Conservation (phyloP, 2,797 vertebrate species). For the Oreortyx pictus region DNA sequence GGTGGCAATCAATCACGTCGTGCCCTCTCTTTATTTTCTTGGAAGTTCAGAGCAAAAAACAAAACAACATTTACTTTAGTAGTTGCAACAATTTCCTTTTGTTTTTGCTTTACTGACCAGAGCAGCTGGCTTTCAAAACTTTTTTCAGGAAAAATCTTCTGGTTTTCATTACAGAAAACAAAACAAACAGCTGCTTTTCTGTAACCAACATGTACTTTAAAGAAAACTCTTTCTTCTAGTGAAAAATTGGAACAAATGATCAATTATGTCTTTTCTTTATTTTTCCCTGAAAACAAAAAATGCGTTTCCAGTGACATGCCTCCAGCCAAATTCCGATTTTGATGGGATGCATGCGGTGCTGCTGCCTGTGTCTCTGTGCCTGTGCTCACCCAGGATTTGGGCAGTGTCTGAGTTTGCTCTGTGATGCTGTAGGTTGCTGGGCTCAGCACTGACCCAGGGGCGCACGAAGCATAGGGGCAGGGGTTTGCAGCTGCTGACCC, state of each 20-base stretch:
- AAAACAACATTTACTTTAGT: constrained; percentile 9
- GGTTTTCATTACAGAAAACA: constrained; percentile 54
- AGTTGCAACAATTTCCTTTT: not conserved
- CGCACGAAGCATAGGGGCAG: not conserved
- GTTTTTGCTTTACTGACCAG: constrained; percentile 33
- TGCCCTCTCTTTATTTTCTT: not conserved
- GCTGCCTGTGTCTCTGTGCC: not conserved
- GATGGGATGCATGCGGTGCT: rapidly evolving
- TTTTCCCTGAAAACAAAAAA: not conserved
- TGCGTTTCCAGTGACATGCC: not conserved
- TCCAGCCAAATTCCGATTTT: not conserved
- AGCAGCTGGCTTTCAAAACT: constrained; percentile 28
- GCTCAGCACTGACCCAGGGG: not conserved
- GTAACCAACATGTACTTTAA: constrained; percentile 28
- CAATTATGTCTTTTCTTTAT: not conserved
- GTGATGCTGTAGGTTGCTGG: not conserved
- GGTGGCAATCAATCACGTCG: not conserved
- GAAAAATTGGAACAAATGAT: constrained; percentile 21
- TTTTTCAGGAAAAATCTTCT: constrained; percentile 20
- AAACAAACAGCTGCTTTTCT: constrained; percentile 40
- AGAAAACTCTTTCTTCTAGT: constrained; percentile 35
- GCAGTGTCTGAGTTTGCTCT: not conserved
- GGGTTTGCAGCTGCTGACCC: not conserved
- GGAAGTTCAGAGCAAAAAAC: constrained; percentile 19
- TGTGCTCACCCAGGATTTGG: not conserved